These are phyloP conservation scores for Diadema setosum DNA, from an alignment of 35 echinoderm and acorn worm species.

Conservation along the genomic window DNA sequence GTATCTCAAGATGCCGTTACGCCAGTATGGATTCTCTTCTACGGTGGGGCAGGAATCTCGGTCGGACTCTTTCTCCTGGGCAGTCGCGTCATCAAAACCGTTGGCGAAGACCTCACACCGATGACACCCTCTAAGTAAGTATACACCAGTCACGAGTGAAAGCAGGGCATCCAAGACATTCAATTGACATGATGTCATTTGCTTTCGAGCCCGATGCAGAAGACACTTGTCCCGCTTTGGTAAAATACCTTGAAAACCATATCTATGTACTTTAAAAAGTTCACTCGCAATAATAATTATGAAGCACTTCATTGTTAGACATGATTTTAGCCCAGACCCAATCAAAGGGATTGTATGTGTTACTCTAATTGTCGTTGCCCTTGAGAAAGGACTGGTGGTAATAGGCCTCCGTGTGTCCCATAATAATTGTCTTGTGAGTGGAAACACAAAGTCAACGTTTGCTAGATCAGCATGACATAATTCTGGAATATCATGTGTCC, in stretches of 20 bases:
- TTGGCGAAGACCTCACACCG: constrained; percentile 51
- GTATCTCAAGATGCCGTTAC: constrained; percentile 11
- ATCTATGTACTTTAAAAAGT: not conserved
- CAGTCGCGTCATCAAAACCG: constrained; percentile 44
- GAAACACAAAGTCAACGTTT: too few species aligned
- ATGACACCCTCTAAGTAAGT: constrained; percentile 54
- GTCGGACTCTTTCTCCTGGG: constrained; percentile 35
- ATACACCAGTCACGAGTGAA: not conserved
- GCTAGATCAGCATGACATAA: too few species aligned
- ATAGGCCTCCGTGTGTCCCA: too few species aligned
- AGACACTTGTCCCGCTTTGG: not conserved
- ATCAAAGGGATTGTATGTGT: too few species aligned
- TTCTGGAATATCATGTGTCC: too few species aligned
- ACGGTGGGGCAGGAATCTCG: constrained; percentile 47
- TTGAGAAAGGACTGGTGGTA: too few species aligned
- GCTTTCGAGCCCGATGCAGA: too few species aligned
- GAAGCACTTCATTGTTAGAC: not conserved
- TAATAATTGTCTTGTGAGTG: too few species aligned
- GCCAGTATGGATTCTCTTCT: constrained; percentile 54
- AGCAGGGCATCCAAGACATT: not conserved
- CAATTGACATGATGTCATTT: too few species aligned
- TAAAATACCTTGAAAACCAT: not conserved
- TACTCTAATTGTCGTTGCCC: too few species aligned
- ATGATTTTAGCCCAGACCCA: too few species aligned
- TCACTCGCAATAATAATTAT: not conserved